These are phyloP conservation scores for Cenopis cana DNA, from an alignment of 2,888 invertebrate genomes.

Conservation along the genomic window DNA sequence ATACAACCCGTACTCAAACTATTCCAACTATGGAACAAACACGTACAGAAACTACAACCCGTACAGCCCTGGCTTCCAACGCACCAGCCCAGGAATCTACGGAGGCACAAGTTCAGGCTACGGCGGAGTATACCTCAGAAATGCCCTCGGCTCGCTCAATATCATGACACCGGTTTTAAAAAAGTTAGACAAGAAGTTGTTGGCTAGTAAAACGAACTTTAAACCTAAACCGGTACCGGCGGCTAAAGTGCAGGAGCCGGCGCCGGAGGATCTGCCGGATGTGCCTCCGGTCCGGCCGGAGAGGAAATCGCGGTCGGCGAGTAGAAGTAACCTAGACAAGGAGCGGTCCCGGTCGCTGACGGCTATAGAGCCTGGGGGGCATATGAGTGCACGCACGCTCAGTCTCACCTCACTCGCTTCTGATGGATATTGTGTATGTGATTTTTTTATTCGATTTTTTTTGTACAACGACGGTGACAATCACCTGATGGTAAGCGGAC, in stretches of 20 bases:
- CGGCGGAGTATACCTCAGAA: conserved; percentile 88
- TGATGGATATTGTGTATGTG: conserved; percentile 94
- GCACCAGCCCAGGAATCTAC: conserved; percentile 81
- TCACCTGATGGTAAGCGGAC: no score
- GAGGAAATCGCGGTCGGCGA: conserved; percentile 64
- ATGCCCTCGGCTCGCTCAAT: conserved; percentile 85
- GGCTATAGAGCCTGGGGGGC: conserved; percentile 65
- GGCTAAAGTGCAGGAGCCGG: conserved; percentile 62
- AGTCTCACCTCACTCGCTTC: conserved; percentile 90
- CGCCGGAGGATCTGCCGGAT: conserved; percentile 50
- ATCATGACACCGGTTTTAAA: conserved; percentile 83
- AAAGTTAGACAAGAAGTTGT: conserved; percentile 78
- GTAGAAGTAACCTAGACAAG: conserved; percentile 66
- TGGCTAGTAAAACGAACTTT: conserved; percentile 81
- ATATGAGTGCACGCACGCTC: conserved; percentile 83
- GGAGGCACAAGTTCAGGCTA: conserved; percentile 88
- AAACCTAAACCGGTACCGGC: conserved; percentile 76
- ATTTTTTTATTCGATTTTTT: neutral
- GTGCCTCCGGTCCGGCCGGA: conserved; percentile 72
- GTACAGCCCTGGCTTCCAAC: conserved; percentile 74
- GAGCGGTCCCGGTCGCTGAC: conserved; percentile 77
- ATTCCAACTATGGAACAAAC: conserved; percentile 70
- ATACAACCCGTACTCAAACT: conserved; percentile 71
- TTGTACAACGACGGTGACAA: no score
- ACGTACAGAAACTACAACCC: conserved; percentile 79